These are phyloP conservation scores for Odiellus spinosus DNA, from an alignment of 2,888 invertebrate genomes.

Conservation along the genomic window DNA sequence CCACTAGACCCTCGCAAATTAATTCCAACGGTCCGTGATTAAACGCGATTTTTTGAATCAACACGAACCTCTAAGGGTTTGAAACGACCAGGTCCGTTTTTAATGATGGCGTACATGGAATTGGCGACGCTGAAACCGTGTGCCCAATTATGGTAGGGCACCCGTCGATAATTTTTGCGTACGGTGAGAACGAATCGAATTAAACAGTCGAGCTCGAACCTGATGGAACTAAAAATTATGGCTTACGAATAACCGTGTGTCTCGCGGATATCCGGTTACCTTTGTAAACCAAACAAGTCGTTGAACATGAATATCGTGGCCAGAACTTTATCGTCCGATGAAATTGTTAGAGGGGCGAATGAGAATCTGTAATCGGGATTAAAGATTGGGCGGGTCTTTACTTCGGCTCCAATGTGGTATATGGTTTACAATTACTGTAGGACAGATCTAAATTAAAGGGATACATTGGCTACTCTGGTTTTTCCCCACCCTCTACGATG, in stretches of 20 bases:
- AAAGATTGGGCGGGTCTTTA: not conserved
- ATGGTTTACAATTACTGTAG: too few relatives aligned
- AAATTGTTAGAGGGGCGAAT: slow-evolving; percentile 53
- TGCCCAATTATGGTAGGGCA: slow-evolving; percentile 75
- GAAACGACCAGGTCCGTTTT: slow-evolving; percentile 40
- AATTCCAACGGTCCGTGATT: too few relatives aligned
- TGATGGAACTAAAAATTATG: not conserved
- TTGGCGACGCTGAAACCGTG: slow-evolving; percentile 77
- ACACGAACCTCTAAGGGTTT: slow-evolving; percentile 42
- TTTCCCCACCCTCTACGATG: too few relatives aligned
- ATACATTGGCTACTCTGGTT: too few relatives aligned
- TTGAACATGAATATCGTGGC: slow-evolving; percentile 58
- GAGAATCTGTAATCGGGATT: slow-evolving; percentile 5
- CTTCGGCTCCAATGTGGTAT: not conserved
- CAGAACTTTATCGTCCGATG: slow-evolving; percentile 52
- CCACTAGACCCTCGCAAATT: too few relatives aligned
- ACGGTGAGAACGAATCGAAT: slow-evolving; percentile 61
- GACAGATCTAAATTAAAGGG: too few relatives aligned
- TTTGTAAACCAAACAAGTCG: slow-evolving; percentile 46
- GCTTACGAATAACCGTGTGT: too few relatives aligned
- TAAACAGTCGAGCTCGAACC: slow-evolving; percentile 43
- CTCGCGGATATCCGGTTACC: slow-evolving; percentile 14
- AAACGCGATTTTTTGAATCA: too few relatives aligned
- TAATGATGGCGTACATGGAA: slow-evolving; percentile 58
- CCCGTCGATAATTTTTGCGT: slow-evolving; percentile 63